Base-by-base conservation (phyloP, 2,888 invertebrate species). In the Ophraella communa region DNA sequence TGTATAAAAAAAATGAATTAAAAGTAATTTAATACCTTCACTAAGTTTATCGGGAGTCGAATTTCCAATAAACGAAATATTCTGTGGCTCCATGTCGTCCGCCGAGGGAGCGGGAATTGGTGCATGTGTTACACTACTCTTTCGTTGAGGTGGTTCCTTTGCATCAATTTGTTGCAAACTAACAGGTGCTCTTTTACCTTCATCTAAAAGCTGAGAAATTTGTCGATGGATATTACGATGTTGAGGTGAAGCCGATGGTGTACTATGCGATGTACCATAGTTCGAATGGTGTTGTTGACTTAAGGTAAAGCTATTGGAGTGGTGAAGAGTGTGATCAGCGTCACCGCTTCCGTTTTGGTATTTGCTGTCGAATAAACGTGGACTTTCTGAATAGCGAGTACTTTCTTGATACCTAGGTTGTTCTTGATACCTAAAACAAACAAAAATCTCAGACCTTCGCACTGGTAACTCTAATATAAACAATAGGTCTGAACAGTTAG, bases 41-140 rank as follows among this genome's bases (percentile, higher is more conserved):
- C 72, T 79, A 39, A 81, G 75, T 74, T 83, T 83, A 49, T 80
- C 79, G 81, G 86, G 85, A 51, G 84, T 85, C 21, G 88, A 87
- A 80, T 87, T 89, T 77, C 94, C 94, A 73, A 95, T 94, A 78
- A 95, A 95, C 60, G 94, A 95, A 76, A 95, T 95, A 83, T 92
- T 94, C 80, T 95, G 95, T 0, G 95, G 95, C 75, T 94, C 94
- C 94, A 95, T 95, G 78, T 94, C 94, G 78, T 93, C 94, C 20
- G 88, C 88, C 59, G 90, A 87, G 24, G 89, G 90, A 11, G 88
- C 87, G 45, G 89, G 88, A 51, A 89, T 85, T 1, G 89, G 86
- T 8, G 87, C 85, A 68, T 87, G 88, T 49, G 77, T 81, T 10
- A 82, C 75, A 68, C 79, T 81, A 55, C 73, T 73, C 66, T 80